These are phyloP conservation scores for Brachionus rubens DNA, from an alignment of 1,140 invertebrate species.

Conservation along the genomic window DNA sequence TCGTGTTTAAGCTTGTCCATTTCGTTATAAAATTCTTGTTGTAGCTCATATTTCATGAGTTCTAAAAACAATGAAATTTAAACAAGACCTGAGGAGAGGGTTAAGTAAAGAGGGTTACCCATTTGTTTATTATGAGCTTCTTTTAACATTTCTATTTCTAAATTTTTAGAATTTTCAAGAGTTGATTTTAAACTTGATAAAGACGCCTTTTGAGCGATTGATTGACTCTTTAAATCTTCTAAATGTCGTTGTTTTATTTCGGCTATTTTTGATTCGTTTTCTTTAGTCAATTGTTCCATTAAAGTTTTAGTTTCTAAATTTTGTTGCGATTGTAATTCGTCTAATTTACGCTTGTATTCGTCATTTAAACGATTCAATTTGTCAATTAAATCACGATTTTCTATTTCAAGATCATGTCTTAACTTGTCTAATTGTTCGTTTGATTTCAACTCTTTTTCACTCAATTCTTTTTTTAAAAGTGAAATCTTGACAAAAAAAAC, in stretches of 20 bases:
- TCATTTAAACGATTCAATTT: constrained; percentile 31
- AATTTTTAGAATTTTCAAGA: constrained; percentile 47
- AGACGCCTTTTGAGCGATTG: constrained; percentile 54
- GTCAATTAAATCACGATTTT: constrained; percentile 38
- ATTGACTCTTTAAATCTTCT: constrained; percentile 54
- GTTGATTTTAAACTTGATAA: constrained; percentile 48
- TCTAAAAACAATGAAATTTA: constrained; percentile 24
- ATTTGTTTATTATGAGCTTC: constrained; percentile 50
- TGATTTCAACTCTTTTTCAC: constrained; percentile 24
- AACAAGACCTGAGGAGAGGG: background rate
- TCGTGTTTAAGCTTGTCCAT: constrained; percentile 50
- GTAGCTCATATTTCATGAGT: constrained; percentile 50
- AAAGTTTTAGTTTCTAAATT: constrained; percentile 16
- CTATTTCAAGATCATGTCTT: constrained; percentile 26
- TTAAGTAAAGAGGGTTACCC: background rate
- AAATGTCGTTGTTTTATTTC: constrained; percentile 51
- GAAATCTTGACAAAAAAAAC: constrained; percentile 40
- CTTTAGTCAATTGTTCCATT: constrained; percentile 4
- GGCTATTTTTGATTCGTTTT: constrained; percentile 47
- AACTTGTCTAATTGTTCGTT: constrained; percentile 28
- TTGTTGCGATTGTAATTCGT: constrained; percentile 28
- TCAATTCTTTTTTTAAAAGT: constrained; percentile 37
- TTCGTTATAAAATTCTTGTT: constrained; percentile 50
- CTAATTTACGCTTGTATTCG: constrained; percentile 27
- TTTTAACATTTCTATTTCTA: constrained; percentile 48